phyloP scores from a whole-genome alignment of 2,113 vertebrate species.

The Fregata magnificens region DNA sequence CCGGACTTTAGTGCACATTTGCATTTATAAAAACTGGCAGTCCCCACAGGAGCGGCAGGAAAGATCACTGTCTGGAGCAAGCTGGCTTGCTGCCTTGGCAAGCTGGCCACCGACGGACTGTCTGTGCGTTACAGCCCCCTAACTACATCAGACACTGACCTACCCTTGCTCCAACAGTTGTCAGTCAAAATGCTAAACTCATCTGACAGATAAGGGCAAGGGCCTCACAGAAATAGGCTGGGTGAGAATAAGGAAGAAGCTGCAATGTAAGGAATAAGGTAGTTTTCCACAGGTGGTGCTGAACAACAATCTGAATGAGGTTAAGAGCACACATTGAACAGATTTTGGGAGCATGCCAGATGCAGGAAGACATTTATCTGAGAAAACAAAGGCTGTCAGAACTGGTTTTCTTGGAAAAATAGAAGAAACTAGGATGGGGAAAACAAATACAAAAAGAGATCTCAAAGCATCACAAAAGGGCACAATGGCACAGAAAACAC shows the following conservation, averaged over 20 bases:
- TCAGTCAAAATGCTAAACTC: background rate
- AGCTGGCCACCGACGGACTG: background rate
- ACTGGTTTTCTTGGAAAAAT: background rate
- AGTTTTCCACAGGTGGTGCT: background rate
- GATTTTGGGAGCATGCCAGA: background rate
- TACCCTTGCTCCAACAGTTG: background rate
- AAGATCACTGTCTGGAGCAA: background rate
- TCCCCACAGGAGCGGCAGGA: background rate
- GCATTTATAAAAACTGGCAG: background rate
- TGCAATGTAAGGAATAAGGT: background rate
- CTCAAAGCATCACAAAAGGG: background rate
- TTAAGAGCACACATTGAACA: background rate
- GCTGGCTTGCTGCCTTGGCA: background rate
- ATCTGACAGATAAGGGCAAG: background rate
- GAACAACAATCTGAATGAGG: background rate
- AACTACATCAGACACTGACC: rapidly evolving
- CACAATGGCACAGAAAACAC: background rate
- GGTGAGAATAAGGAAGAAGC: background rate
- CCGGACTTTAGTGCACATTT: background rate
- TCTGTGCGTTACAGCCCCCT: background rate
- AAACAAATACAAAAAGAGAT: background rate
- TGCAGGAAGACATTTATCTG: background rate
- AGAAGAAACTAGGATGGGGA: background rate
- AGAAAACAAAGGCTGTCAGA: background rate
- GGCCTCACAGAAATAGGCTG: background rate